Evolutionary conservation across 2,888 invertebrate species (phyloP), one percentile per base, ranked within the genome.

Genomic region (Petrophora chlorosata): DNA sequence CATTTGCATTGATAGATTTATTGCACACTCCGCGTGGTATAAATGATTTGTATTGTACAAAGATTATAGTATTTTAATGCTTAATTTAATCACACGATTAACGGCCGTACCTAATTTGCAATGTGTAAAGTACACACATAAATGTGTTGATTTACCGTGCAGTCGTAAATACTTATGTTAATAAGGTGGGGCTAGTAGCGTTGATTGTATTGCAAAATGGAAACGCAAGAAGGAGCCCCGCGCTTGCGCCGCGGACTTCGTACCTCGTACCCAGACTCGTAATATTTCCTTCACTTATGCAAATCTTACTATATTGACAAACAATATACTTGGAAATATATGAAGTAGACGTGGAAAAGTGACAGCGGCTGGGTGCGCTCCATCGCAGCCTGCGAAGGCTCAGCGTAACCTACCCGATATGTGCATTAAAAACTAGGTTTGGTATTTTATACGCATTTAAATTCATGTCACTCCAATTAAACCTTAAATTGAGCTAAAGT

Each of bases 161-260:
- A 73, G 70, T 74, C 74, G 76, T 82, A 82, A 82, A 85, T 83
- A 79, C 71, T 79, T 82, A 80, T 83, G 82, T 70, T 83, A 85
- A 85, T 84, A 75, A 79, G 82, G 76, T 69, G 71, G 60, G 77
- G 73, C 65, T 56, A 50, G 63, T 64, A 73, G 76, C 75, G 70
- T 70, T 76, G 77, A 81, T 82, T 83, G 78, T 79, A 76, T 80
- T 86, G 82, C 85, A 82, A 86, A 84, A 85, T 84, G 76, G 76
- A 82, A 82, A 78, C 80, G 70, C 76, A 71, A 25, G 43, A 49
- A 29, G 35, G 38, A 38, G 43, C 36, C 32, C 72, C 63, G 45
- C 36, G 16, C 23, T 10, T 10, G 25, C 25, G 25, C 33, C 41
- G 25, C 19, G 36, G 15, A 39, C 41, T 38, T 14, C 39, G 53